Evolutionary conservation across 2,797 vertebrate genomes (phyloP).

Genomic region (Tolypeutes matacus): DNA sequence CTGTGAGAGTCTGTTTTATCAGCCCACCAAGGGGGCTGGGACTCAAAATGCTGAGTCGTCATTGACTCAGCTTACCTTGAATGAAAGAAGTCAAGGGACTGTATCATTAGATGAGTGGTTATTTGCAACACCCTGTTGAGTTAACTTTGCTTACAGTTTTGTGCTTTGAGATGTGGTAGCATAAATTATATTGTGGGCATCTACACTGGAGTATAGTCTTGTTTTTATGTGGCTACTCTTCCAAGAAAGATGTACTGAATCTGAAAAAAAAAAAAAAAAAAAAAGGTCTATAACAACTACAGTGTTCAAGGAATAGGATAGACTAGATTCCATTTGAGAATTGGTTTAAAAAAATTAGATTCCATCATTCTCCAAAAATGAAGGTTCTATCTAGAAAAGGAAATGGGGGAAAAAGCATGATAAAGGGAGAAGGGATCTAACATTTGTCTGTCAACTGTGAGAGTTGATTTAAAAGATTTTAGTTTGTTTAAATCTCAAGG

Average conservation of each 20-base stretch:
- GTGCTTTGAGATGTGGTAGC: not conserved
- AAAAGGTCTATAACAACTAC: not conserved
- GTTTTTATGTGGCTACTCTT: constrained; percentile 18
- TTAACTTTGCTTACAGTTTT: not conserved
- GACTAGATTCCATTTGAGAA: not conserved
- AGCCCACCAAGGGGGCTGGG: no score
- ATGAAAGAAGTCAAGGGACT: not conserved
- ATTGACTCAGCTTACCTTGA: not conserved
- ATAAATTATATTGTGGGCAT: not conserved
- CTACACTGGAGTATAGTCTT: not conserved
- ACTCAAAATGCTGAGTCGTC: not conserved
- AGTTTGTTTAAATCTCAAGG: not conserved
- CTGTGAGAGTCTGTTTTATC: no score
- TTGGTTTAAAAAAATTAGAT: constrained; percentile 14
- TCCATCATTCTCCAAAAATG: not conserved
- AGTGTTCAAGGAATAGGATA: not conserved
- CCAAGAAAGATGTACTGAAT: not conserved
- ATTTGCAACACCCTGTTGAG: not conserved
- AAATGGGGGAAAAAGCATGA: not conserved
- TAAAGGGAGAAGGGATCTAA: not conserved
- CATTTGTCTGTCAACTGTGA: not conserved
- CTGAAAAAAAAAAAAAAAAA: no score
- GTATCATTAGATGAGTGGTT: not conserved
- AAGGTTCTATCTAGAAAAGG: not conserved
- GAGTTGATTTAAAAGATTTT: constrained; percentile 10